Evolutionary conservation across 2,113 vertebrate species (phyloP), one percentile per base, ranked within the genome.

Genomic region (Phylloscopus trochilus): DNA sequence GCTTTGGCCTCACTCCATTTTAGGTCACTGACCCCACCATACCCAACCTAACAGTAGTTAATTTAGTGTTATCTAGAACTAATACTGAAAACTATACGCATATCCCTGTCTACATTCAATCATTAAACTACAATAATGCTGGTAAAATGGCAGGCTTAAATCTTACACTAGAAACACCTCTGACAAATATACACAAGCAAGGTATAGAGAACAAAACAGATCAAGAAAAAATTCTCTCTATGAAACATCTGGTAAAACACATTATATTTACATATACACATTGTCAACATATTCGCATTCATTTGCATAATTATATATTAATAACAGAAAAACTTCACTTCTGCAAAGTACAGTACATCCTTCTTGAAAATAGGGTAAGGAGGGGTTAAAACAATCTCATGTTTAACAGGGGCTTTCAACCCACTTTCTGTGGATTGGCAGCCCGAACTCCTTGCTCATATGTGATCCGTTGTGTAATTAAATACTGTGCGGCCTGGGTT

Each of bases 281-380:
- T 98, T 98, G 98, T 98, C 98, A 98, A 98, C 98, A 98, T 98
- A 98, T 98, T 98, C 98, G 98, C 98, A 98, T 98, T 98, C 98
- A 98, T 98, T 98, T 98, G 98, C 98, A 98, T 98, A 98, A 98
- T 98, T 98, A 98, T 98, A 98, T 98, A 98, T 98, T 98, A 98
- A 98, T 98, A 98, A 98, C 98, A 98, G 98, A 98, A 98, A 98
- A 98, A 98, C 98, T 98, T 98, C 98, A 98, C 98, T 98, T 98
- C 98, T 98, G 98, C 98, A 98, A 98, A 98, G 98, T 98, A 98
- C 98, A 98, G 98, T 98, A 98, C 98, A 98, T 98, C 98, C 98
- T 98, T 98, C 98, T 98, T 98, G 97, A 98, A 98, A 98, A 98
- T 96, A 97, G 98, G 98, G 97, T 96, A 96, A 98, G 98, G 98